Evolutionary conservation across 2,888 invertebrate species (phyloP).

Genomic region (Venusia cambrica): DNA sequence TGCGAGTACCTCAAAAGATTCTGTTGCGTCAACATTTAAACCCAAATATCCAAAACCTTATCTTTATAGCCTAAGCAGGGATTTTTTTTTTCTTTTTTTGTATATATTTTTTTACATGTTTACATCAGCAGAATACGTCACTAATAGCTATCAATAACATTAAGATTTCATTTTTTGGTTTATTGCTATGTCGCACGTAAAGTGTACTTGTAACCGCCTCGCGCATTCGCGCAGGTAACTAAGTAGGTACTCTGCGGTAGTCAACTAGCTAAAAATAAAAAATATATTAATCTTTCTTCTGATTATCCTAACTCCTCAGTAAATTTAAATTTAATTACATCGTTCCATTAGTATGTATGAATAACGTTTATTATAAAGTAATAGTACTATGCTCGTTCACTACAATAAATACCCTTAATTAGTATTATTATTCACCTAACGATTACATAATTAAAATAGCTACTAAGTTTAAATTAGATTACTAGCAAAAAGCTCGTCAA

Average conservation of each 20-base stretch:
- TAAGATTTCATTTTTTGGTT: slow-evolving; percentile 79
- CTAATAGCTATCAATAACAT: slow-evolving; percentile 75
- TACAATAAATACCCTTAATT: slow-evolving; percentile 81
- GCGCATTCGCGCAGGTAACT: slow-evolving; percentile 52
- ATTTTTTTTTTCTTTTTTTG: slow-evolving; percentile 65
- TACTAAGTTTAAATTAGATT: slow-evolving; percentile 79
- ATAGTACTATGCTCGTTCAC: slow-evolving; percentile 74
- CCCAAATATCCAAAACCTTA: slow-evolving; percentile 73
- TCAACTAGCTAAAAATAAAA: slow-evolving; percentile 80
- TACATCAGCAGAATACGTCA: slow-evolving; percentile 77
- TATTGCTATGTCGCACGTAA: slow-evolving; percentile 75
- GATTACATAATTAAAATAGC: slow-evolving; percentile 78
- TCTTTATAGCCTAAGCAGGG: slow-evolving; percentile 75
- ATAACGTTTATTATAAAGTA: slow-evolving; percentile 71
- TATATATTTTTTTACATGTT: slow-evolving; percentile 71
- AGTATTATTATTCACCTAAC: slow-evolving; percentile 72
- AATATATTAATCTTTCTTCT: slow-evolving; percentile 77
- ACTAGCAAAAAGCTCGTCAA: slow-evolving; percentile 81
- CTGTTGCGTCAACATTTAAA: slow-evolving; percentile 65
- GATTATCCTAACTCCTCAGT: slow-evolving; percentile 70
- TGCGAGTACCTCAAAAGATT: slow-evolving; percentile 62
- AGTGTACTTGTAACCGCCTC: slow-evolving; percentile 52
- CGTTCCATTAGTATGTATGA: slow-evolving; percentile 75
- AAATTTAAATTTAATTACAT: slow-evolving; percentile 67
- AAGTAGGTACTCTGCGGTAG: slow-evolving; percentile 67